Percentiles rank a stretch among this genome's conserved stretches.
phyloP scores from a whole-genome alignment of 64 coral and sea anemone genomes.

The Acropora yongei region DNA sequence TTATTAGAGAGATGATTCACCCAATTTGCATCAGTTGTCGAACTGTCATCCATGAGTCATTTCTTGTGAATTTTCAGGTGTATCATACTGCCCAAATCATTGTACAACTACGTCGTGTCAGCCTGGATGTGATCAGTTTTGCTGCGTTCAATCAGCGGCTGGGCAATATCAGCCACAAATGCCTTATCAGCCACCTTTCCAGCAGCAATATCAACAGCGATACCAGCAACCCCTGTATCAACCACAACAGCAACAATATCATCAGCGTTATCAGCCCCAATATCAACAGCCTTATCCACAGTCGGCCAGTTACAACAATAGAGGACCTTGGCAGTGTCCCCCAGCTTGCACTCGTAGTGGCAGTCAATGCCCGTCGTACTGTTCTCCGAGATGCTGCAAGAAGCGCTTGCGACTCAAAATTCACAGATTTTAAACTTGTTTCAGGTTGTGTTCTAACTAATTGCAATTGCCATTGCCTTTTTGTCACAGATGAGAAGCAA shows the following conservation, averaged over 20 bases:
- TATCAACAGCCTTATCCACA: constrained; percentile 21
- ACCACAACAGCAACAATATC: background rate
- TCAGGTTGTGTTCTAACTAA: background rate
- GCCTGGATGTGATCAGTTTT: constrained; percentile 2
- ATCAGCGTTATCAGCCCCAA: background rate
- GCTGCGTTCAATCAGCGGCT: background rate
- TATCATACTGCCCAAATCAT: constrained; percentile 18
- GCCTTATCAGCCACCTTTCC: background rate
- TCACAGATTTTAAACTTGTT: constrained; percentile 12
- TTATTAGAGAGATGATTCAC: too few relatives aligned
- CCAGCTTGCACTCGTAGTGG: background rate
- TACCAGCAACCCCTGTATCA: background rate
- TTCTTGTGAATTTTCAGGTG: background rate
- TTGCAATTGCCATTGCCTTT: too few relatives aligned
- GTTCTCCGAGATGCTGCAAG: constrained; percentile 30
- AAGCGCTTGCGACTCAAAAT: background rate
- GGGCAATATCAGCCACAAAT: constrained; percentile 7
- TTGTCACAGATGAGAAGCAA: too few relatives aligned
- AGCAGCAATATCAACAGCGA: background rate
- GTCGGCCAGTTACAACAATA: background rate
- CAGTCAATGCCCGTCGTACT: constrained; percentile 49
- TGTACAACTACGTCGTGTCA: constrained; percentile 14
- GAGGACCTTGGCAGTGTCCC: background rate
- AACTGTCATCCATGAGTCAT: too few relatives aligned
- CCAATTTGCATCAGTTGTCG: too few relatives aligned